Evolutionary conservation across 2,797 vertebrate genomes (phyloP).

Genomic region (Rallus crepitans): DNA sequence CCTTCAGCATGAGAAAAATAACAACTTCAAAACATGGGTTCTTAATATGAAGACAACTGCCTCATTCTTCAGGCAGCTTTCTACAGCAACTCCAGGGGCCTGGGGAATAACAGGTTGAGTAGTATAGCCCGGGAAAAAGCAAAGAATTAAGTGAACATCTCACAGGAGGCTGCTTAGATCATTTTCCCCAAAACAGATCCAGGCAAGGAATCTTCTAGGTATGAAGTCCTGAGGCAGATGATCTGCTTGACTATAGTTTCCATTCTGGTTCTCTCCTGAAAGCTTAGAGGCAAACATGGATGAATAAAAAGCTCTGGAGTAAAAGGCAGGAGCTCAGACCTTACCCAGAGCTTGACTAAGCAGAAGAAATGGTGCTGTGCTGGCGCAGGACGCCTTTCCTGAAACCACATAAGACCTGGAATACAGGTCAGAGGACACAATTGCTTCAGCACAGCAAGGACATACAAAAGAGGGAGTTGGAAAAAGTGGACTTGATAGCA

Average conservation of each 20-base stretch:
- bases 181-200: not conserved
- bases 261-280: not conserved
- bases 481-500: not conserved
- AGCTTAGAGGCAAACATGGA: not conserved
- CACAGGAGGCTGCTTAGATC: not conserved
- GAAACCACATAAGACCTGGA: not conserved
- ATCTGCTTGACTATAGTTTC: not conserved
- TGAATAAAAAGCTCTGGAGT: not conserved
- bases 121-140: not conserved
- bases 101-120: not conserved
- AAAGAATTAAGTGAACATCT: not conserved
- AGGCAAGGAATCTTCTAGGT: not conserved
- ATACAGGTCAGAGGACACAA: not conserved
- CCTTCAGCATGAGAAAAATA: not conserved
- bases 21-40: not conserved
- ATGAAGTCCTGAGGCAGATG: not conserved
- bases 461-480: not conserved
- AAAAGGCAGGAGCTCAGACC: not conserved
- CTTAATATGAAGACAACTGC: not conserved
- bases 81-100: not conserved
- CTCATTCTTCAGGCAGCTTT: not conserved
- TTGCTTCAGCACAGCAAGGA: not conserved
- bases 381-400: not conserved
- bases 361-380: not conserved
- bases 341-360: not conserved